Percentiles rank a stretch among this genome's conserved stretches.
These are phyloP conservation scores for Drosophila atroscutellata DNA, from an alignment of 2,888 invertebrate species.

Conservation along the genomic window DNA sequence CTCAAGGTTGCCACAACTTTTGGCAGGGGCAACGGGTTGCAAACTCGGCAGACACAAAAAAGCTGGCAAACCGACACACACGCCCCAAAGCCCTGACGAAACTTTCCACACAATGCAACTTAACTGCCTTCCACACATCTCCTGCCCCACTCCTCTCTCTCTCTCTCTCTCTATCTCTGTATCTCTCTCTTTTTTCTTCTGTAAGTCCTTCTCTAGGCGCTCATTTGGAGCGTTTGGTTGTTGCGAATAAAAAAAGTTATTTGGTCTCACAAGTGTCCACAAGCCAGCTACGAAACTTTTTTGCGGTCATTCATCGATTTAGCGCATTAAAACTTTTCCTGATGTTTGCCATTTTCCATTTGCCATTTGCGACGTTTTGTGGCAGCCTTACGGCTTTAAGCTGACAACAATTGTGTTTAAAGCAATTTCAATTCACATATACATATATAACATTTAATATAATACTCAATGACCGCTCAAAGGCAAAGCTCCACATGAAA, in stretches of 20 bases:
- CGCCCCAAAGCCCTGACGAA: conserved; percentile 27
- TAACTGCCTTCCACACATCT: conserved; percentile 9
- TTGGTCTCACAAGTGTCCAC: conserved; percentile 68
- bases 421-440: conserved; percentile 2
- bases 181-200: background rate
- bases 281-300: conserved; percentile 52
- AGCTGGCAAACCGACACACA: conserved; percentile 41
- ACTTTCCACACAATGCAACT: conserved; percentile 63
- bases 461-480: conserved; percentile 6
- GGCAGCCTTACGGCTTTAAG: conserved; percentile 22
- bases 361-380: conserved; percentile 19
- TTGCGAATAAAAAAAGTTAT: conserved; percentile 55
- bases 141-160: background rate
- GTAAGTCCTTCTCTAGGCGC: conserved; percentile 19
- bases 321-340: conserved; percentile 74
- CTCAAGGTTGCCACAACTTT: conserved; percentile 45
- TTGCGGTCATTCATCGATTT: conserved; percentile 79
- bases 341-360: conserved; percentile 61
- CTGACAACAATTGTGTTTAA: conserved; percentile 43
- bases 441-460: background rate
- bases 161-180: background rate
- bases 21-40: conserved; percentile 21
- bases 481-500: background rate
- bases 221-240: conserved; percentile 69
- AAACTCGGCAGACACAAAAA: conserved; percentile 47